Conservation (phyloP, 2,797 vertebrate genomes). For the Arnoldichthys spilopterus region DNA sequence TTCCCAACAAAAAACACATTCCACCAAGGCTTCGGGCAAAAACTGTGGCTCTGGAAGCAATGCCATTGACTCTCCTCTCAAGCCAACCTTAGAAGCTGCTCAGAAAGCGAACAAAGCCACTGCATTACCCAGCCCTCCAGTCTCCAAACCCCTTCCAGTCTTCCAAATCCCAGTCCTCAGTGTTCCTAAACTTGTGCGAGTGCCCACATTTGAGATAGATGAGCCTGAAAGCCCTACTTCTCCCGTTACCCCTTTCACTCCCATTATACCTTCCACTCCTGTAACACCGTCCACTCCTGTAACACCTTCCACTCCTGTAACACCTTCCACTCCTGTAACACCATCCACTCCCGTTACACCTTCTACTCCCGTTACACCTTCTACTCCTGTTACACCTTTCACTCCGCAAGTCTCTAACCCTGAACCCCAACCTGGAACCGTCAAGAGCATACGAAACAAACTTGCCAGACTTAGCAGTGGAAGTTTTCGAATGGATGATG, state of each 20-base stretch:
- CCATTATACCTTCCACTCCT: slow-evolving; percentile 4
- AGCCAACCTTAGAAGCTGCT: slow-evolving; percentile 35
- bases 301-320: slow-evolving; percentile 42
- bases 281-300: slow-evolving; percentile 50
- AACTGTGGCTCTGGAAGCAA: slow-evolving; percentile 31
- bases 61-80: slow-evolving; percentile 27
- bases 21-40: slow-evolving; percentile 35
- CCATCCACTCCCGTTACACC: not conserved
- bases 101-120: slow-evolving; percentile 50
- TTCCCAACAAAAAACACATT: slow-evolving; percentile 37
- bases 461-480: slow-evolving; percentile 81
- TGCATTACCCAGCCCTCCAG: slow-evolving; percentile 60
- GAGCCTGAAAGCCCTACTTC: slow-evolving; percentile 38
- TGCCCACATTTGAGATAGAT: slow-evolving; percentile 65
- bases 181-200: slow-evolving; percentile 67
- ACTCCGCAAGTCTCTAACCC: slow-evolving; percentile 68
- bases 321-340: slow-evolving; percentile 25
- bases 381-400: not conserved
- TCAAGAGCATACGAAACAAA: slow-evolving; percentile 78
- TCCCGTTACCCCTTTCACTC: slow-evolving; percentile 24
- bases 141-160: slow-evolving; percentile 50
- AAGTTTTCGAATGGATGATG: slow-evolving; percentile 81
- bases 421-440: slow-evolving; percentile 77
- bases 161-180: slow-evolving; percentile 77
- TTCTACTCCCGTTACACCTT: slow-evolving; percentile 25